These are phyloP conservation scores for Porites evermanni DNA, from an alignment of 92 coral and sea anemone genomes.

Conservation along the genomic window DNA sequence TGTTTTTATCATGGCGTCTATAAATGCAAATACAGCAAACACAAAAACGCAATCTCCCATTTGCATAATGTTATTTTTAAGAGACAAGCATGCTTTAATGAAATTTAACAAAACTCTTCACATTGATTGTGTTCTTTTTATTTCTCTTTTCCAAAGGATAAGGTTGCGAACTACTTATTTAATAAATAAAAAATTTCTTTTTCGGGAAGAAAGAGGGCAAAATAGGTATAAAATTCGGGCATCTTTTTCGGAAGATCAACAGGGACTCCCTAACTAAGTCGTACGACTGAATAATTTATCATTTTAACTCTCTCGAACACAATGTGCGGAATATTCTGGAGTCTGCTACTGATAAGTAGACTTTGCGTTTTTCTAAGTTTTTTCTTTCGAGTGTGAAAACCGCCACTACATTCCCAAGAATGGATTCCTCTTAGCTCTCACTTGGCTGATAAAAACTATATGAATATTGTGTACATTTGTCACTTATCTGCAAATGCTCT, in stretches of 20 bases:
- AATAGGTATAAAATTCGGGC: background rate
- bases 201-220: background rate
- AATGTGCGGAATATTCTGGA: background rate
- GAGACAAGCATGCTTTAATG: background rate
- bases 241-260: background rate
- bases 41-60: background rate
- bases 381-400: background rate
- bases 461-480: background rate
- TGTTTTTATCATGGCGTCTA: background rate
- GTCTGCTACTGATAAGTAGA: background rate
- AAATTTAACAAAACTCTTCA: background rate
- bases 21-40: conserved; percentile 1
- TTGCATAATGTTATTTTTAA: conserved; percentile 30
- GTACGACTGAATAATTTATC: conserved; percentile 26
- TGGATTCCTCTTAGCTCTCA: background rate
- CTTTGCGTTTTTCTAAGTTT: background rate
- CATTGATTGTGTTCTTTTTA: background rate
- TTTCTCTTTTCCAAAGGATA: background rate
- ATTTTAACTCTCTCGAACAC: background rate
- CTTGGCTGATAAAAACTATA: background rate
- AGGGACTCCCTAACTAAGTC: background rate
- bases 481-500: conserved; percentile 1
- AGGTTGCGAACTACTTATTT: background rate
- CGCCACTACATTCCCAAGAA: background rate
- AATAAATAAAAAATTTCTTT: background rate